Conservation (phyloP, 35 echinoderm and acorn worm genomes). For the Apostichopus californicus region DNA sequence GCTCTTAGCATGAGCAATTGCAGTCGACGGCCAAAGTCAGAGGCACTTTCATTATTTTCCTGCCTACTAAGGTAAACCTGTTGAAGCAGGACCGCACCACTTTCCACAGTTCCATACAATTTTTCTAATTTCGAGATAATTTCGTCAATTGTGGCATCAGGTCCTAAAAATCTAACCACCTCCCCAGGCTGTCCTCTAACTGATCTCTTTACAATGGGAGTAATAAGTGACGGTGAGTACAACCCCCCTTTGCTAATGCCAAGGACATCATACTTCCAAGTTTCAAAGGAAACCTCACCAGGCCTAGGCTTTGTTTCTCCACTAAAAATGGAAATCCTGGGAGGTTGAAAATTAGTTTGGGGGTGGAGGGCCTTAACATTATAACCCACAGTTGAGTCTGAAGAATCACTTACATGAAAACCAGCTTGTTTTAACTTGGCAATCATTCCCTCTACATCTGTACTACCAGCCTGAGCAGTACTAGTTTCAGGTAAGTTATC, state of each 20-base stretch:
- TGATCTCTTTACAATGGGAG: slow-evolving; percentile 41
- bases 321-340: slow-evolving; percentile 31
- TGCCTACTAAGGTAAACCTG: background rate
- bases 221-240: background rate
- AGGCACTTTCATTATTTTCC: background rate
- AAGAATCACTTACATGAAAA: too few relatives aligned
- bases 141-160: background rate
- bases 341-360: background rate
- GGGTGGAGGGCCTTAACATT: too few relatives aligned
- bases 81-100: slow-evolving; percentile 29
- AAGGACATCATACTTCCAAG: slow-evolving; percentile 44
- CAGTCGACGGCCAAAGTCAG: slow-evolving; percentile 17
- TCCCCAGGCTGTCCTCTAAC: slow-evolving; percentile 16
- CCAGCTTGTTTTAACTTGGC: too few relatives aligned
- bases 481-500: too few relatives aligned
- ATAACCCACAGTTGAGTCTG: too few relatives aligned
- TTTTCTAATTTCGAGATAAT: background rate
- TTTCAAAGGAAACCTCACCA: slow-evolving; percentile 25
- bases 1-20: background rate
- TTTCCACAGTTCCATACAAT: slow-evolving; percentile 16
- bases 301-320: slow-evolving; percentile 34
- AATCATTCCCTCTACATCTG: too few relatives aligned
- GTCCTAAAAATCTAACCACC: background rate
- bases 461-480: too few relatives aligned
- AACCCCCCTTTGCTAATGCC: background rate